A percentile compares a stretch with the other conserved stretches of the same genome.
These are phyloP conservation scores for Gulo gulo DNA, from an alignment of 2,113 vertebrate species.

Conservation along the genomic window DNA sequence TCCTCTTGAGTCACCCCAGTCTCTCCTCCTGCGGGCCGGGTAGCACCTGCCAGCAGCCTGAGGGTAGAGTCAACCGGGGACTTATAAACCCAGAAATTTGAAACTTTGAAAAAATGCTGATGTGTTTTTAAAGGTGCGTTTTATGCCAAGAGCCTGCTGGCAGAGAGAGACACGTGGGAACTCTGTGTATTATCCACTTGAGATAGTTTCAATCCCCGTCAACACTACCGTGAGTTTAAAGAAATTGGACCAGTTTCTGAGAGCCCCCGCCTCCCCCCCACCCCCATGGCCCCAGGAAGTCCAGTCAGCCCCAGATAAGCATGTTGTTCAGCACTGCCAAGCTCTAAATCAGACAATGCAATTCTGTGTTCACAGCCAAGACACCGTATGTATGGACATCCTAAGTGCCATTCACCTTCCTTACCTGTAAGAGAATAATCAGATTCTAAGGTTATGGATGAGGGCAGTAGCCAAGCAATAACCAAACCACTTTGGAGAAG, in stretches of 20 bases:
- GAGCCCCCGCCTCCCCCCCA: background rate
- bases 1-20: background rate
- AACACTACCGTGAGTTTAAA: conserved; percentile 30
- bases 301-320: background rate
- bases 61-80: conserved; percentile 23
- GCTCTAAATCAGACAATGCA: background rate
- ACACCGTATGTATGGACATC: too few relatives aligned
- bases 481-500: background rate
- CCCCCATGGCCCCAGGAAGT: background rate
- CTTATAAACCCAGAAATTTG: conserved; percentile 61
- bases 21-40: background rate
- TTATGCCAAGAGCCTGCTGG: conserved; percentile 61
- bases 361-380: background rate
- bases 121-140: conserved; percentile 54
- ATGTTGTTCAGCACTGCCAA: background rate
- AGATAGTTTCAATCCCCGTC: conserved; percentile 15
- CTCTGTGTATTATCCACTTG: conserved; percentile 8
- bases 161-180: conserved; percentile 18
- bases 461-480: background rate
- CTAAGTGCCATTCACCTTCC: background rate
- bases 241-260: conserved; percentile 26
- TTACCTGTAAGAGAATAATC: background rate
- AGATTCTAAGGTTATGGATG: background rate
- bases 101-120: conserved; percentile 39
- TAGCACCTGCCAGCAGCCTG: conserved; percentile 55